phyloP scores from a whole-genome alignment of 2,888 invertebrate species.

The Mongoloraphidia duomilia region DNA sequence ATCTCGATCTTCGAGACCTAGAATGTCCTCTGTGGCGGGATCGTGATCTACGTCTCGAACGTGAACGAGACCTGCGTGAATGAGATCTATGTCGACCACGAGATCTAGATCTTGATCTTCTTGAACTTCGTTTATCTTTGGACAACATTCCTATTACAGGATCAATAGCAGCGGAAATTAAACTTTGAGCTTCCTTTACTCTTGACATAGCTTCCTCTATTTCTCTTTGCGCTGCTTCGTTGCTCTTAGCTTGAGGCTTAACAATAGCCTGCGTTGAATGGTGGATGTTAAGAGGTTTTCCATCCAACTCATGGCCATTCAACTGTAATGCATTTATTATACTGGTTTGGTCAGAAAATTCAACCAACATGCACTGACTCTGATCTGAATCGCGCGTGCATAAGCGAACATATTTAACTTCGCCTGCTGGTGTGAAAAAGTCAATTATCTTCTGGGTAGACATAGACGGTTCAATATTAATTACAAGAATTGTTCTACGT shows the following conservation, averaged over 20 bases:
- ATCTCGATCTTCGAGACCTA: slow-evolving; percentile 40
- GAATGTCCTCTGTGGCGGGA: slow-evolving; percentile 41
- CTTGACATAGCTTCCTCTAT: slow-evolving; percentile 95
- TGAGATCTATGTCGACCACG: slow-evolving; percentile 31
- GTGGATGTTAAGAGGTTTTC: slow-evolving; percentile 53
- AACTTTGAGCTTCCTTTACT: slow-evolving; percentile 89
- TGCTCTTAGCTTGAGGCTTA: slow-evolving; percentile 88
- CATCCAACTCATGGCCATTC: slow-evolving; percentile 65
- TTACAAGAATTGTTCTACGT: slow-evolving; percentile 76
- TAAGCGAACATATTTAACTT: slow-evolving; percentile 88
- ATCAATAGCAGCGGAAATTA: slow-evolving; percentile 88
- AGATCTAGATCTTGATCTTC: slow-evolving; percentile 27
- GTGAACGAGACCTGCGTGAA: slow-evolving; percentile 50
- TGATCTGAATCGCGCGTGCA: slow-evolving; percentile 72
- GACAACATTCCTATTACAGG: slow-evolving; percentile 77
- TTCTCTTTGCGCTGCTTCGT: slow-evolving; percentile 88
- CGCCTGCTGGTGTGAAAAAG: slow-evolving; percentile 74
- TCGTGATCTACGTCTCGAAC: slow-evolving; percentile 40
- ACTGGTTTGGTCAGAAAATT: slow-evolving; percentile 84
- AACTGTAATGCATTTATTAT: slow-evolving; percentile 74
- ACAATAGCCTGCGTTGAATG: slow-evolving; percentile 87
- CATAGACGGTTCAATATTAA: slow-evolving; percentile 58
- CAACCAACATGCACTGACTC: slow-evolving; percentile 72
- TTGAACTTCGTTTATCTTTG: slow-evolving; percentile 60
- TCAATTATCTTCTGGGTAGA: slow-evolving; percentile 73